These are phyloP conservation scores for Spermophilus dauricus DNA, from an alignment of 2,113 vertebrate species.

Conservation along the genomic window DNA sequence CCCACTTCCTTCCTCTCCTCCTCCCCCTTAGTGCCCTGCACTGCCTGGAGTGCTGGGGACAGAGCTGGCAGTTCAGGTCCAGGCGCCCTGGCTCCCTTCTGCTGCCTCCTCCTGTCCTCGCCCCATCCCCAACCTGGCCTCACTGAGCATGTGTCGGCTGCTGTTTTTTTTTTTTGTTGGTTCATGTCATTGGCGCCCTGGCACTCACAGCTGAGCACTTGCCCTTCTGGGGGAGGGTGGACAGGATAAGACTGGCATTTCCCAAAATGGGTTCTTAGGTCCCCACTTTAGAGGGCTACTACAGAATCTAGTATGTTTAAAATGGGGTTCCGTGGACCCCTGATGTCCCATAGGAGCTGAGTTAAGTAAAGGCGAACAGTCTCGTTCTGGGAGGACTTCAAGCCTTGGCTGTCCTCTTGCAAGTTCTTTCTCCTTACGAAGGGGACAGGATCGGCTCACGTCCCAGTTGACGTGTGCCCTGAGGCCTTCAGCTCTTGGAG, in stretches of 20 bases:
- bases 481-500: background rate
- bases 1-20: background rate
- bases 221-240: background rate
- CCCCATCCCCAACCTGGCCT: rapidly evolving
- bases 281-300: background rate
- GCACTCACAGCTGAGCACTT: background rate
- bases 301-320: background rate
- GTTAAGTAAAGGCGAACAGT: background rate
- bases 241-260: background rate
- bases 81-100: rapidly evolving
- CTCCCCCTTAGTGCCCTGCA: background rate
- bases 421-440: background rate
- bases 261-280: background rate
- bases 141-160: background rate
- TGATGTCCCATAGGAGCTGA: background rate
- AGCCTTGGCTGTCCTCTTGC: background rate
- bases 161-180: background rate
- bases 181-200: rapidly evolving
- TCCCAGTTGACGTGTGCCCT: background rate
- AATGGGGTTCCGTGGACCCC: background rate
- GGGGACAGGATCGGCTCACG: background rate
- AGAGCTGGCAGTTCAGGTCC: rapidly evolving
- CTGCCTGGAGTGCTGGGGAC: background rate
- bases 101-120: too few species aligned
- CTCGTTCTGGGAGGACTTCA: background rate